phyloP scores from a whole-genome alignment of 2,888 invertebrate genomes.

The Steinernema carpocapsae region DNA sequence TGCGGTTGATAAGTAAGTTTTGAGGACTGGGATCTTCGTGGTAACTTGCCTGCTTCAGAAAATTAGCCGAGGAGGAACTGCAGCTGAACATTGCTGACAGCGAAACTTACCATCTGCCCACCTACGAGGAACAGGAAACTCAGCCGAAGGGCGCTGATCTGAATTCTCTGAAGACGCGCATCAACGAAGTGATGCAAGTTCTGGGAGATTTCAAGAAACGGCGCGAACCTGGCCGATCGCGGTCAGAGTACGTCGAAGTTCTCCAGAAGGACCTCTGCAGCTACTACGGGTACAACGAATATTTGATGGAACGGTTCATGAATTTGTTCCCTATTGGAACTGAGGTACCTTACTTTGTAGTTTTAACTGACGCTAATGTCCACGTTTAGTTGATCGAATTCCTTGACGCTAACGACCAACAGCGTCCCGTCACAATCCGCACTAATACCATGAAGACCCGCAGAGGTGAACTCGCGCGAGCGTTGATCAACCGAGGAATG shows the following conservation, averaged over 20 bases:
- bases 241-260: constrained; percentile 73
- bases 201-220: constrained; percentile 60
- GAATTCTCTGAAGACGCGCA: constrained; percentile 60
- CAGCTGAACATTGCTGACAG: constrained; percentile 58
- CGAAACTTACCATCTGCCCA: constrained; percentile 55
- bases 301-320: constrained; percentile 88
- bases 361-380: constrained; percentile 60
- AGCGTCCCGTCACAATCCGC: constrained; percentile 90
- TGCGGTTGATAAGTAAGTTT: constrained; percentile 31
- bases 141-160: constrained; percentile 58
- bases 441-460: constrained; percentile 89
- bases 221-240: constrained; percentile 53
- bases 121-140: constrained; percentile 61
- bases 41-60: constrained; percentile 40
- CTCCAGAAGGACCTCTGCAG: constrained; percentile 84
- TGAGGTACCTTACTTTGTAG: constrained; percentile 68
- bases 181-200: constrained; percentile 57
- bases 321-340: constrained; percentile 79
- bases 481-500: constrained; percentile 92
- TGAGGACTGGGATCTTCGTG: not conserved
- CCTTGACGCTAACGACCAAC: constrained; percentile 92
- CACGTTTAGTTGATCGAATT: constrained; percentile 79
- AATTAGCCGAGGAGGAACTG: constrained; percentile 62
- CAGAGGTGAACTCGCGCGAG: constrained; percentile 72
- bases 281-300: constrained; percentile 96